phyloP scores from a whole-genome alignment of 2,888 invertebrate genomes.

The Drosophila pseudotalamancana region DNA sequence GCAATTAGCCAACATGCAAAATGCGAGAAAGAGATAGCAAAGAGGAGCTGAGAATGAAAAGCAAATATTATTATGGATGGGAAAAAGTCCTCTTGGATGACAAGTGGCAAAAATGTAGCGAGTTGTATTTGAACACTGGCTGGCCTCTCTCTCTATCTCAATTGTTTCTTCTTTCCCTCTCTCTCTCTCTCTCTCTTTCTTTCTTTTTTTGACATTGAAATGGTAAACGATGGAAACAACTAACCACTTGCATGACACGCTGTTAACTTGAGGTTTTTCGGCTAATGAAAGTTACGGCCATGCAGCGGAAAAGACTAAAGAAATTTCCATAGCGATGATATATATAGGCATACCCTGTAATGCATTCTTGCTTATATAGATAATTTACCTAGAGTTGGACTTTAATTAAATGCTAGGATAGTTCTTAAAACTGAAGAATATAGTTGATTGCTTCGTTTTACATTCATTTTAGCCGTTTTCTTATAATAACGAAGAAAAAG shows the following conservation, averaged over 20 bases:
- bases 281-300: conserved; percentile 54
- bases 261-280: conserved; percentile 47
- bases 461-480: too few relatives aligned
- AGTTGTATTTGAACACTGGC: conserved; percentile 51
- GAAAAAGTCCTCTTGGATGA: conserved; percentile 28
- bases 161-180: neutral
- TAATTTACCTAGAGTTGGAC: too few relatives aligned
- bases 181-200: neutral
- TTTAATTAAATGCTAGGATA: too few relatives aligned
- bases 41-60: conserved; percentile 50
- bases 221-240: conserved; percentile 45
- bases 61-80: conserved; percentile 63
- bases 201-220: conserved; percentile 45
- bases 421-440: too few relatives aligned
- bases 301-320: neutral
- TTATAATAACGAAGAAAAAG: too few relatives aligned
- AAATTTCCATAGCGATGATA: neutral
- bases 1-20: conserved; percentile 57
- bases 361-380: too few relatives aligned
- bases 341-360: neutral
- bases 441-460: too few relatives aligned
- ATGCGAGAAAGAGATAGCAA: neutral
- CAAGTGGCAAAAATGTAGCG: conserved; percentile 33
- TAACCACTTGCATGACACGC: conserved; percentile 65
- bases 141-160: neutral